Percentiles rank a stretch among this genome's conserved stretches.
These are phyloP conservation scores for Chymomyza caudatula DNA, from an alignment of 2,888 invertebrate genomes.

Conservation along the genomic window DNA sequence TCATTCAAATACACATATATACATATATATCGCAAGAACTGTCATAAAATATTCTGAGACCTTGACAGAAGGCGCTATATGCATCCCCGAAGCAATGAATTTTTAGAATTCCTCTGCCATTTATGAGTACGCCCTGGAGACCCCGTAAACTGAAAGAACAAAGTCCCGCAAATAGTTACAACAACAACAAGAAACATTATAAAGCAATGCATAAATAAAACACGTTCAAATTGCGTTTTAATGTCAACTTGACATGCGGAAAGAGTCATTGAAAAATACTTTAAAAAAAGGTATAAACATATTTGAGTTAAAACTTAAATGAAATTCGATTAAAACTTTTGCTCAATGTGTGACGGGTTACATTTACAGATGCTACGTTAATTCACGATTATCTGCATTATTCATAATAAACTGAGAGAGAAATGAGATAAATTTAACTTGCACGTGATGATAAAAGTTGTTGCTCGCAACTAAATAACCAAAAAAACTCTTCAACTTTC, in stretches of 20 bases:
- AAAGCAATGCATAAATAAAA: slow-evolving; percentile 43
- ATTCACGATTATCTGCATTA: slow-evolving; percentile 48
- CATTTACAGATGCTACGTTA: slow-evolving; percentile 15
- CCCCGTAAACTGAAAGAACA: no score
- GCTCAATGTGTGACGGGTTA: not conserved
- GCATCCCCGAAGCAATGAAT: no score
- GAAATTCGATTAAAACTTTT: slow-evolving; percentile 52
- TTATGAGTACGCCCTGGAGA: no score
- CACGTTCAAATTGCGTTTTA: slow-evolving; percentile 44
- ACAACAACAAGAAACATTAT: not conserved
- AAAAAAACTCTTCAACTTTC: slow-evolving; percentile 65
- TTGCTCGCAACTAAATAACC: slow-evolving; percentile 66
- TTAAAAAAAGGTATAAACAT: not conserved
- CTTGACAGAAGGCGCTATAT: no score
- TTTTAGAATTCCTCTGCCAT: no score
- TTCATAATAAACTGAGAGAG: slow-evolving; percentile 23
- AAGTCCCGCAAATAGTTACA: not conserved
- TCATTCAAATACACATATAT: no score
- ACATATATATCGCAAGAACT: no score
- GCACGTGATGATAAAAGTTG: slow-evolving; percentile 42
- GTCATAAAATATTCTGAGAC: no score
- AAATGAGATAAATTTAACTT: slow-evolving; percentile 23
- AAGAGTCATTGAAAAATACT: slow-evolving; percentile 29
- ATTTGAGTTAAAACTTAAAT: slow-evolving; percentile 42
- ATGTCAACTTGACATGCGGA: slow-evolving; percentile 20